Percentiles rank a stretch among this genome's conserved stretches.
Conservation (phyloP, 2,888 invertebrate genomes). For the Piscicola geometra region DNA sequence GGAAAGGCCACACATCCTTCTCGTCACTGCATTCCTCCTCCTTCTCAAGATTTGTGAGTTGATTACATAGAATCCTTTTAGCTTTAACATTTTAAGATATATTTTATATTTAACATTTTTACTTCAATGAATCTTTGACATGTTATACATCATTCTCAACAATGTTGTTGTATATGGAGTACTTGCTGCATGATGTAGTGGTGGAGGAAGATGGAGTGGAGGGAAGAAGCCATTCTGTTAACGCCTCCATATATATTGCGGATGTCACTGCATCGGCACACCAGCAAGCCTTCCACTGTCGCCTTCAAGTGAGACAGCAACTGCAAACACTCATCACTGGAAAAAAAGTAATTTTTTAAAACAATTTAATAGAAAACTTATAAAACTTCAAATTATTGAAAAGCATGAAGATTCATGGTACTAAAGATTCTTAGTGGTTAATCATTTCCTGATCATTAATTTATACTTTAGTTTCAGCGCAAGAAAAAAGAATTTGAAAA, state of each 20-base stretch:
- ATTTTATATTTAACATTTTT: too few species aligned
- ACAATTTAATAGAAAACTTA: not conserved
- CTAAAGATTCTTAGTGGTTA: too few species aligned
- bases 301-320: conserved; percentile 4
- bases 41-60: not conserved
- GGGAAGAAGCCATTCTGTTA: not conserved
- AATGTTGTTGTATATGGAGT: too few species aligned
- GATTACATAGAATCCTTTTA: not conserved
- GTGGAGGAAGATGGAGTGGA: not conserved
- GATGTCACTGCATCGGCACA: not conserved
- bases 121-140: too few species aligned
- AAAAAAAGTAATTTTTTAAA: not conserved
- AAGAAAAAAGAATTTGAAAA: too few species aligned
- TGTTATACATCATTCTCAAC: too few species aligned
- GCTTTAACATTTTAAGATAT: not conserved
- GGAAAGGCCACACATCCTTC: not conserved
- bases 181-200: too few species aligned
- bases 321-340: not conserved
- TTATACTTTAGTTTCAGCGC: too few species aligned
- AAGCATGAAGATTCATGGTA: too few species aligned
- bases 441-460: too few species aligned
- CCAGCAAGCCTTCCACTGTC: conserved; percentile 6
- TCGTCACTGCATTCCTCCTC: not conserved
- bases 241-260: not conserved
- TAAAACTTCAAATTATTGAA: not conserved